Evolutionary conservation across 2,797 vertebrate species (phyloP).

Genomic region (Neosilurus mollespiculum): DNA sequence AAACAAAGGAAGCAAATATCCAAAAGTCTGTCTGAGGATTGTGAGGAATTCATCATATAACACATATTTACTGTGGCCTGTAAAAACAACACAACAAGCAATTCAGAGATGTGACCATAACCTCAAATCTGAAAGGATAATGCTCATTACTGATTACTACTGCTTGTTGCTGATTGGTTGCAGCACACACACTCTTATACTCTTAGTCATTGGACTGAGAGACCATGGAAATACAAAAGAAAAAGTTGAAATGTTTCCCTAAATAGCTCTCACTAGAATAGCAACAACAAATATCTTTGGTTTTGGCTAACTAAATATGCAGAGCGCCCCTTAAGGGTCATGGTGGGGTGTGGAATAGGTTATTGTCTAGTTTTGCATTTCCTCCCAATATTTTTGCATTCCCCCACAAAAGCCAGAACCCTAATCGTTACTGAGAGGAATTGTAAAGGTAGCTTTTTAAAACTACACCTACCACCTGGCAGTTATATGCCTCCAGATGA

Average conservation of each 20-base stretch:
- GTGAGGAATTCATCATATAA: not conserved
- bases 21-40: conserved; percentile 6
- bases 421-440: too few species aligned
- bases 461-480: too few species aligned
- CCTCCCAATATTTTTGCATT: too few species aligned
- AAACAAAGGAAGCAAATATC: conserved; percentile 60
- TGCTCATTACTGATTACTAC: not conserved
- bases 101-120: not conserved
- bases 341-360: too few species aligned
- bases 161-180: not conserved
- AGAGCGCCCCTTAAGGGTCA: too few species aligned
- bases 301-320: too few species aligned
- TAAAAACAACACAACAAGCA: not conserved
- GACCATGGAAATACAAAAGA: not conserved
- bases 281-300: not conserved
- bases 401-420: too few species aligned
- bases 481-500: too few species aligned
- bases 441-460: too few species aligned
- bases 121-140: not conserved
- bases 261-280: not conserved
- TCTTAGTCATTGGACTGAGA: not conserved
- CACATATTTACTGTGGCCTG: not conserved
- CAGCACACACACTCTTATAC: not conserved
- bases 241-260: not conserved
- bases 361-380: too few species aligned